Evolutionary conservation across 1,140 invertebrate genomes (phyloP), one percentile per base, ranked within the genome.

Genomic region (Anoplolepis gracilipes): DNA sequence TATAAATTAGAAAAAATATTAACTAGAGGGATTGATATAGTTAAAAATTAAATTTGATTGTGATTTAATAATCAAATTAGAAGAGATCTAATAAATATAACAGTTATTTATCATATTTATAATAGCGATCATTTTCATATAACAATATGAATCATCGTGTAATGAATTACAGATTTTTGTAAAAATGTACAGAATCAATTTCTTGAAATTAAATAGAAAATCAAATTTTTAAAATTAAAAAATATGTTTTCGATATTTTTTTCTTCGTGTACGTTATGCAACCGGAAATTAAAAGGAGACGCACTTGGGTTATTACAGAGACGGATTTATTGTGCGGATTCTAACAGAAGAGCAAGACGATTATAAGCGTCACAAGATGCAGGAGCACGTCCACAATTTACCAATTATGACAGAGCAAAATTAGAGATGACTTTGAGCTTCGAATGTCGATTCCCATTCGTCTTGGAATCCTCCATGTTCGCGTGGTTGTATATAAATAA

Each of bases 381-480:
- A 11, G 19, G 11, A 33, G 76, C 62, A 59, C 64, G 53, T 81
- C 62, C n/a, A 16, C 61, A 57, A 69, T 87, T 69, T 49, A 28
- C 49, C 82, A 85, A 78, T 89, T 89, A 87, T 81, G 76, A 67
- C 28, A 39, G 76, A 85, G 85, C 85, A 82, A 90, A 82, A 79
- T 87, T 88, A 88, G 69, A 61, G 67, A 90, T 76, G 65, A 30
- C 75, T 91, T 87, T 75, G 75, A 87, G 75, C 85, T 70, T 87
- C 73, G 87, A 89, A 85, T 82, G 67, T 87, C 79, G 67, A 90
- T 92, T 87, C 90, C 79, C 87, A 3, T 46, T 88, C 61, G 86
- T 16, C 33, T 69, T 87, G 78, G 62, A 59, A 73, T 76, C 59
- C 49, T 62, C 73, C 53, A 62, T 79, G 22, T 42, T 36, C 22